These are phyloP conservation scores for Pecten maximus DNA, from an alignment of 2,888 invertebrate species.

Conservation along the genomic window DNA sequence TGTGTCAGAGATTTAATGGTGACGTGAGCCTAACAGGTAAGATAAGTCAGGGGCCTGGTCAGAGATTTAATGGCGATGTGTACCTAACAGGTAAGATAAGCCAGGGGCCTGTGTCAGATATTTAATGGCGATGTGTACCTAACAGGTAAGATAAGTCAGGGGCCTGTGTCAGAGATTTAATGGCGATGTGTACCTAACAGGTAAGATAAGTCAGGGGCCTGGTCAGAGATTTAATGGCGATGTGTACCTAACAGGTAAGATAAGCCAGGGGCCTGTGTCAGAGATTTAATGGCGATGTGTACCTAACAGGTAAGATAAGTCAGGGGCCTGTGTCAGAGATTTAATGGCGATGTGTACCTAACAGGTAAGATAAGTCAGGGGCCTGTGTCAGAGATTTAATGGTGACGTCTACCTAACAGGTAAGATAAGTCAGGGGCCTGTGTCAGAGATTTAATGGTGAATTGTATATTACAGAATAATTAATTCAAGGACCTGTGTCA, in stretches of 20 bases:
- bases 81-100: background rate
- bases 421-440: too few relatives aligned
- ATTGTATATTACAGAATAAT: too few relatives aligned
- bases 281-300: too few relatives aligned
- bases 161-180: background rate
- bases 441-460: too few relatives aligned
- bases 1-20: background rate
- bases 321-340: too few relatives aligned
- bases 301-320: too few relatives aligned
- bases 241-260: background rate
- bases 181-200: background rate
- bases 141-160: background rate
- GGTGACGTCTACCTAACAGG: too few relatives aligned
- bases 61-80: background rate
- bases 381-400: too few relatives aligned
- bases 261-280: background rate
- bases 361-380: too few relatives aligned
- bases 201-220: background rate
- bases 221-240: background rate
- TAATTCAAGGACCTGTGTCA: slow-evolving; percentile 31
- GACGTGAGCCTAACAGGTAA: background rate
- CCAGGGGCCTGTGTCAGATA: background rate
- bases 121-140: background rate
- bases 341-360: too few relatives aligned
- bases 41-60: background rate